These are phyloP conservation scores for Luperina nickerlii DNA, from an alignment of 2,888 invertebrate genomes.

Conservation along the genomic window DNA sequence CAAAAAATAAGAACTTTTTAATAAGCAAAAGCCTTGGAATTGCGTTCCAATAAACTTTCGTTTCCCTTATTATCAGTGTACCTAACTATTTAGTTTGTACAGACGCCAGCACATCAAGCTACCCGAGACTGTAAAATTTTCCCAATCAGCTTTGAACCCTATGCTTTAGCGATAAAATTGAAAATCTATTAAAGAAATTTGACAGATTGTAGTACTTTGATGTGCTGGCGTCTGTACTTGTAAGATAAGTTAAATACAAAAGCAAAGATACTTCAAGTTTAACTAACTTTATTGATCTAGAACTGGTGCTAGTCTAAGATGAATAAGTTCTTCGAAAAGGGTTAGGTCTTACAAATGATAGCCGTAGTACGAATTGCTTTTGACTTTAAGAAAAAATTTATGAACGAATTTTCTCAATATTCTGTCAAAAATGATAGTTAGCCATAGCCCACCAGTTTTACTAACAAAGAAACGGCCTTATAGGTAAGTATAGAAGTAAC, in stretches of 20 bases:
- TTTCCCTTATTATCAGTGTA: neutral
- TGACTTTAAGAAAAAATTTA: neutral
- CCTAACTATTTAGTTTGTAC: neutral
- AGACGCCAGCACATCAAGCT: too few species aligned
- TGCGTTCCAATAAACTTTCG: neutral
- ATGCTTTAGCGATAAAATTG: too few species aligned
- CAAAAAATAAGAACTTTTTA: neutral
- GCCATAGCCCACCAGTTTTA: neutral
- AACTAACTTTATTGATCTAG: constrained; percentile 2
- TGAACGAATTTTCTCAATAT: neutral
- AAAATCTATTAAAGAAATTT: too few species aligned
- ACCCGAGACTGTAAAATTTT: too few species aligned
- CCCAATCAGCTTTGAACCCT: too few species aligned
- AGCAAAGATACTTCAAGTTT: constrained; percentile 1
- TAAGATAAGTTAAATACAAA: constrained; percentile 9
- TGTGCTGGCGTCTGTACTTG: neutral
- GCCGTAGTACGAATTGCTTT: neutral
- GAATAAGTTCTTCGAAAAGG: neutral
- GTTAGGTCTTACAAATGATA: constrained; percentile 3
- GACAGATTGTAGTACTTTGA: too few species aligned
- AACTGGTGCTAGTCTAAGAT: neutral
- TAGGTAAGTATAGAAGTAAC: too few species aligned
- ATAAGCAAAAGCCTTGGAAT: neutral
- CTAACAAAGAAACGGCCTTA: too few species aligned
- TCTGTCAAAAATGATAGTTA: too few species aligned